Percentiles rank a stretch among this genome's conserved stretches.
phyloP scores from a whole-genome alignment of 2,888 invertebrate species.

The Eulithis testata region DNA sequence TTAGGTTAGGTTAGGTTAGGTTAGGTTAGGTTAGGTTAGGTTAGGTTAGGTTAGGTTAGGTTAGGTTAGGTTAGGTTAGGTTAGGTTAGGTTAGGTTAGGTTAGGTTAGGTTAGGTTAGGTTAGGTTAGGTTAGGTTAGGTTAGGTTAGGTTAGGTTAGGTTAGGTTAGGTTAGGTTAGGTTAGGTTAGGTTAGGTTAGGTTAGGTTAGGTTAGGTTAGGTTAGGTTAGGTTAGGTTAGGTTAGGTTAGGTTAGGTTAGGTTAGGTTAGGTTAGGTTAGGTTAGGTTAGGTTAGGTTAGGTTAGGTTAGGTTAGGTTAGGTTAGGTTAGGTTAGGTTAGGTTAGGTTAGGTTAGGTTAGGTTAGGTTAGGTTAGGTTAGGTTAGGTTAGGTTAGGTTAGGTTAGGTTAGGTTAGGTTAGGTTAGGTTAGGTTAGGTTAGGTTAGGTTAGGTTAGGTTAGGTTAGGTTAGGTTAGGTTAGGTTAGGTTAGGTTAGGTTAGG shows the following conservation, averaged over 20 bases:
- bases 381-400: constrained; percentile 29
- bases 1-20: constrained; percentile 37
- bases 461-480: constrained; percentile 24
- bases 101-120: constrained; percentile 33
- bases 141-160: constrained; percentile 35
- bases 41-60: constrained; percentile 24
- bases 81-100: too few species aligned
- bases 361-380: constrained; percentile 30
- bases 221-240: constrained; percentile 34
- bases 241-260: constrained; percentile 34
- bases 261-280: constrained; percentile 34
- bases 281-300: constrained; percentile 34
- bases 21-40: constrained; percentile 31
- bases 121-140: constrained; percentile 32
- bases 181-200: constrained; percentile 30
- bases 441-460: constrained; percentile 24
- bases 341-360: constrained; percentile 32
- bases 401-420: constrained; percentile 27
- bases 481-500: constrained; percentile 25
- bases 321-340: constrained; percentile 34
- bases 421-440: constrained; percentile 23
- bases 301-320: constrained; percentile 34
- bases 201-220: constrained; percentile 33
- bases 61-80: constrained; percentile 35
- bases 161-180: constrained; percentile 32